phyloP scores from a whole-genome alignment of 2,888 invertebrate genomes.

The Stenolophus ochropezus region DNA sequence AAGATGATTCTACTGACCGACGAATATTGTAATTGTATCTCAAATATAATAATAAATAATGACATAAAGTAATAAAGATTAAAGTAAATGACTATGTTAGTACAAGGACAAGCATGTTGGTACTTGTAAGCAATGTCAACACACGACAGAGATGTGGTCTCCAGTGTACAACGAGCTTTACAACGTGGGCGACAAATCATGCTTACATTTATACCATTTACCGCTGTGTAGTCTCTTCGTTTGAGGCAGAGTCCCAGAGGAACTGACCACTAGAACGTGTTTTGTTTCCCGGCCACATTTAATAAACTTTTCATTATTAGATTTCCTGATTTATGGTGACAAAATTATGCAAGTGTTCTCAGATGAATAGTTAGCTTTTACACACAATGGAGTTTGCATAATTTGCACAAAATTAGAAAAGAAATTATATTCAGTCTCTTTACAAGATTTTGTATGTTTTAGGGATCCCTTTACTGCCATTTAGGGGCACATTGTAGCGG shows the following conservation, averaged over 20 bases:
- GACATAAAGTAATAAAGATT: too few relatives aligned
- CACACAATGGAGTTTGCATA: conserved; percentile 6
- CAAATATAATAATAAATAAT: too few relatives aligned
- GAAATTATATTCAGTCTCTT: conserved; percentile 13
- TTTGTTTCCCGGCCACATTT: conserved; percentile 7
- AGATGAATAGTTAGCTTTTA: conserved; percentile 19
- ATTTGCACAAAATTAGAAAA: conserved; percentile 4
- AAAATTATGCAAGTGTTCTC: conserved; percentile 35
- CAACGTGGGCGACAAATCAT: conserved; percentile 44
- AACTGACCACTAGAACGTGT: conserved; percentile 26
- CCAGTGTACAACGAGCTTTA: neutral
- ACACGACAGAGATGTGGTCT: too few relatives aligned
- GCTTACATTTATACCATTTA: conserved; percentile 27
- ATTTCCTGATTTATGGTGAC: conserved; percentile 19
- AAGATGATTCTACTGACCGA: too few relatives aligned
- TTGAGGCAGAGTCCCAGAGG: neutral
- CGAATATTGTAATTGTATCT: too few relatives aligned
- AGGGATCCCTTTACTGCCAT: conserved; percentile 6
- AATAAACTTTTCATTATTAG: conserved; percentile 33
- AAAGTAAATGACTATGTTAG: too few relatives aligned
- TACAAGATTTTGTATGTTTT: neutral
- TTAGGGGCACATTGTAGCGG: neutral
- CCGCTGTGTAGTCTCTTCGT: neutral
- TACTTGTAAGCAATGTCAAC: too few relatives aligned
- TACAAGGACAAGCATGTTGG: too few relatives aligned